phyloP scores from a whole-genome alignment of 2,888 invertebrate genomes.

The Aphelenchoides bicaudatus region DNA sequence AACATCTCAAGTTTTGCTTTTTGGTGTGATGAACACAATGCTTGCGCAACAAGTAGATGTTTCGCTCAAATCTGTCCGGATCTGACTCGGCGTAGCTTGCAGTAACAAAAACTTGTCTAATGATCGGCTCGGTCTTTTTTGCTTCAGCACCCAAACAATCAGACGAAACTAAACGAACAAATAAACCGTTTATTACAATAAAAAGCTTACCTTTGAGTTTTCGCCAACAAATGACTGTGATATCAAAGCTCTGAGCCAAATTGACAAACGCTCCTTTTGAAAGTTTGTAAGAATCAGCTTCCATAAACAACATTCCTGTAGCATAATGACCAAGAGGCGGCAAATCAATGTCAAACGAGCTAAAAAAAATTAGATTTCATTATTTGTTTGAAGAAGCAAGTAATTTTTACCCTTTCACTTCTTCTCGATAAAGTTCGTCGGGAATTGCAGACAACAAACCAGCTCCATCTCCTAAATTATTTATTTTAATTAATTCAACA shows the following conservation, averaged over 20 bases:
- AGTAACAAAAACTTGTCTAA: constrained; percentile 79
- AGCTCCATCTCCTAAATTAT: constrained; percentile 97
- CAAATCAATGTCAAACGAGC: constrained; percentile 68
- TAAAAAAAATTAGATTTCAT: constrained; percentile 25
- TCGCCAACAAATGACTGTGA: constrained; percentile 86
- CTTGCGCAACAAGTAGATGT: constrained; percentile 89
- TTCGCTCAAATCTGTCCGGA: constrained; percentile 62
- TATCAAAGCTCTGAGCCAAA: constrained; percentile 75
- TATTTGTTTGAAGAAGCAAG: too few species aligned
- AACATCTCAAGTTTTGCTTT: constrained; percentile 80
- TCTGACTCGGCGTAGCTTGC: constrained; percentile 69
- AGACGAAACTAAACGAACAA: too few species aligned
- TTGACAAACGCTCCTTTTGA: constrained; percentile 71
- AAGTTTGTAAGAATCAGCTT: constrained; percentile 64
- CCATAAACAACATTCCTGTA: constrained; percentile 90
- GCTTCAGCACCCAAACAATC: constrained; percentile 85
- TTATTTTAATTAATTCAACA: too few species aligned
- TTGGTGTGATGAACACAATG: constrained; percentile 83
- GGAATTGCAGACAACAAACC: constrained; percentile 95
- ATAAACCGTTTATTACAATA: too few species aligned
- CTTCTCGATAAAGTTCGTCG: constrained; percentile 78
- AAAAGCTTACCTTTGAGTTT: too few species aligned
- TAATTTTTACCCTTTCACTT: constrained; percentile 72
- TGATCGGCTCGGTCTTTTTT: constrained; percentile 86
- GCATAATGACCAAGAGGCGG: constrained; percentile 87